phyloP scores from a whole-genome alignment of 2,113 vertebrate genomes.

The Dunckerocampus dactyliophorus region DNA sequence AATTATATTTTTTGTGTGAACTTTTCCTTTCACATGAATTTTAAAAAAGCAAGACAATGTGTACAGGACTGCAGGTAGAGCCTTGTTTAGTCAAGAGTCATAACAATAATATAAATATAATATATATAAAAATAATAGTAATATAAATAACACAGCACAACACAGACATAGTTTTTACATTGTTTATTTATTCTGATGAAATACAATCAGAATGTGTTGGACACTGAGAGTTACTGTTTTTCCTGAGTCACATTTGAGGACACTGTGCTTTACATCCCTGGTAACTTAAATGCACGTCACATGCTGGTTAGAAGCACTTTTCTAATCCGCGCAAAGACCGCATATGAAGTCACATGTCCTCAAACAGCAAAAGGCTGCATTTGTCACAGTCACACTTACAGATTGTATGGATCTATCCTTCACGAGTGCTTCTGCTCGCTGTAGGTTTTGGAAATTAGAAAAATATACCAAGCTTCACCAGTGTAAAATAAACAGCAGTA shows the following conservation, averaged over 20 bases:
- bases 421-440: not conserved
- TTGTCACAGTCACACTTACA: not conserved
- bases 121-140: too few species aligned
- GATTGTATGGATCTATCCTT: not conserved
- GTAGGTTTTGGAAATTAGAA: not conserved
- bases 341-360: conserved; percentile 28
- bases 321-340: conserved; percentile 19
- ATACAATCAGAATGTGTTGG: too few species aligned
- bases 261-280: not conserved
- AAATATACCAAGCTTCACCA: not conserved
- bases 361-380: not conserved
- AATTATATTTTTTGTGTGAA: too few species aligned
- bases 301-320: conserved; percentile 24
- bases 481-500: not conserved
- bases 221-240: not conserved
- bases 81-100: too few species aligned
- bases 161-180: too few species aligned
- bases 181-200: too few species aligned
- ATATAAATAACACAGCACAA: too few species aligned
- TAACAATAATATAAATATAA: too few species aligned
- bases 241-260: not conserved
- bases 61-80: too few species aligned
- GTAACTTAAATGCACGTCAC: conserved; percentile 16
- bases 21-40: too few species aligned
- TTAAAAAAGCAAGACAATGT: too few species aligned